These are phyloP conservation scores for Erebia palarica DNA, from an alignment of 2,888 invertebrate genomes.

Conservation along the genomic window DNA sequence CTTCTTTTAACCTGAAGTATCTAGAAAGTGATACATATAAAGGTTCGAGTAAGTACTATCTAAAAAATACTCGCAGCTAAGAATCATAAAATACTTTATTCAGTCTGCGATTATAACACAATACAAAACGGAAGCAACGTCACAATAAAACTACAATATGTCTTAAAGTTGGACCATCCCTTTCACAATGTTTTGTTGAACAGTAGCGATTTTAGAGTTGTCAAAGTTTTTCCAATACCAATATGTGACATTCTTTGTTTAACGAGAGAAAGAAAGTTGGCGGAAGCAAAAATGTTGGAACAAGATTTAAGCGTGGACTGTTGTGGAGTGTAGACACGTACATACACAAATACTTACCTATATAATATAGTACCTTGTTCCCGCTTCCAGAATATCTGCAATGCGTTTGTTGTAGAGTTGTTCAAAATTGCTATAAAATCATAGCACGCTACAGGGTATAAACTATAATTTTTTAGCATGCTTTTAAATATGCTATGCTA, in stretches of 20 bases:
- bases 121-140: too few relatives aligned
- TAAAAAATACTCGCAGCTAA: too few relatives aligned
- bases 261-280: neutral
- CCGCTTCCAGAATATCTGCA: conserved; percentile 12
- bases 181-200: neutral
- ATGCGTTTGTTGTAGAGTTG: conserved; percentile 17
- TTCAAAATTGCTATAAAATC: too few relatives aligned
- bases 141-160: too few relatives aligned
- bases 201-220: neutral
- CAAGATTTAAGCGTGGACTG: conserved; percentile 6
- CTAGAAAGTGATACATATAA: too few relatives aligned
- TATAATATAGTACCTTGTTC: neutral
- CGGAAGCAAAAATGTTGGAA: neutral
- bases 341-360: conserved; percentile 1
- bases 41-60: too few relatives aligned
- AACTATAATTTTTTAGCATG: too few relatives aligned
- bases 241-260: neutral
- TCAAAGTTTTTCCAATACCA: conserved; percentile 2
- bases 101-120: too few relatives aligned
- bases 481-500: too few relatives aligned
- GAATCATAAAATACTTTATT: too few relatives aligned
- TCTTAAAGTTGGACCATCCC: neutral
- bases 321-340: conserved; percentile 9
- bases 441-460: too few relatives aligned
- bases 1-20: too few relatives aligned